Percentiles rank a stretch among this genome's conserved stretches.
These are phyloP conservation scores for Streptopelia turtur DNA, from an alignment of 2,797 vertebrate genomes.

Conservation along the genomic window DNA sequence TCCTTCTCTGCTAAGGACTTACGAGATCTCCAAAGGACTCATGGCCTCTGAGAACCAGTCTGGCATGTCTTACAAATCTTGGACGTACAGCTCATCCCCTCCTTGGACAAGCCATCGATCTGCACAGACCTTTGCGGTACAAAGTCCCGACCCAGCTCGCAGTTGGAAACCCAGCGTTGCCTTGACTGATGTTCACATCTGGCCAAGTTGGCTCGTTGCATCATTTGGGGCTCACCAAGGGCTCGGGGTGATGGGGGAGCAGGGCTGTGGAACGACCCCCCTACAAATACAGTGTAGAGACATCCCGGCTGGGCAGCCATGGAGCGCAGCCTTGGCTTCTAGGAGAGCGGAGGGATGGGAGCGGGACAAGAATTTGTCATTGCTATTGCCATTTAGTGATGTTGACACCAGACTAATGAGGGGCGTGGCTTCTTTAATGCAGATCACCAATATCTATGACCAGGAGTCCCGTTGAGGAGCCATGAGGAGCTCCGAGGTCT, in stretches of 20 bases:
- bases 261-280: background rate
- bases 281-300: background rate
- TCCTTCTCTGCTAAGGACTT: background rate
- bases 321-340: background rate
- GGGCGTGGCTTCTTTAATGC: background rate
- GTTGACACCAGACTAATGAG: background rate
- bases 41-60: background rate
- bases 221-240: background rate
- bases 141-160: background rate
- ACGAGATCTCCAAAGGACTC: background rate
- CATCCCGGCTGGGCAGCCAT: background rate
- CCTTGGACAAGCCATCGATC: background rate
- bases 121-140: background rate
- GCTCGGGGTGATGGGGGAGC: background rate
- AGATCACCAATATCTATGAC: background rate
- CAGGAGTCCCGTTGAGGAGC: background rate
- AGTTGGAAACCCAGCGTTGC: background rate
- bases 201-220: background rate
- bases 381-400: background rate
- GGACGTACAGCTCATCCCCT: background rate
- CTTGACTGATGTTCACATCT: constrained; percentile 56
- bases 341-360: background rate
- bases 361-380: background rate
- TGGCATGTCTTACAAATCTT: background rate
- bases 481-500: background rate